Evolutionary conservation across 2,797 vertebrate species (phyloP), one percentile per base, ranked within the genome.

Genomic region (Podarcis siculus): DNA sequence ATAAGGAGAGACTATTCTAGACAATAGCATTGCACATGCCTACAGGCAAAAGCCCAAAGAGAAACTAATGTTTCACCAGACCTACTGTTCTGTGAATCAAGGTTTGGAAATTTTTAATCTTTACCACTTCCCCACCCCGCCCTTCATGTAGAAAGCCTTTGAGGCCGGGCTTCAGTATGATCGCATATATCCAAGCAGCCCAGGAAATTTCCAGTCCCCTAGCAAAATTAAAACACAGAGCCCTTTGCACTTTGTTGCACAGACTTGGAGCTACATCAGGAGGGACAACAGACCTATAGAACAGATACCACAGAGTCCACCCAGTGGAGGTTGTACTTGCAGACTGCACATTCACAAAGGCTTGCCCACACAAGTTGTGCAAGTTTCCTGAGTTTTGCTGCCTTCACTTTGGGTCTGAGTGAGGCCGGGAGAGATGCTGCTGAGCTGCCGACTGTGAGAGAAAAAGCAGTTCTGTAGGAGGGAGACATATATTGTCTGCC

Each of bases 371-470:
- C n/a, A 30, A 69, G 9, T 25, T 69, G 23, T 69, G 9, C 67
- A n/a, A 30, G 67, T 69, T 69, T 69, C 25, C 23, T 15, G 49
- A 55, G 49, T 55, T 55, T 55, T 55, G 13, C 49, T 55, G 49
- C 49, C 49, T 55, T 55, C 3, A 13, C 49, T 15, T 55, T 55
- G 49, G 49, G 49, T 55, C 13, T 3, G 4, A 15, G 49, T 55
- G 39, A 85, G 49, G 7, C 58, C 85, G 21, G 73, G n/a, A 91
- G n/a, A 88, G 58, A 86, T 19, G 15, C 21, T 87, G 86, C 37
- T 64, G 72, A 23, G 8, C 37, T 82, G 80, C 71, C 15, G 32
- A 71, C 45, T 87, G 82, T 80, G 67, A 66, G 42, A 13, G 21
- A n/a, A 23, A 83, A 83, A 75, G 72, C 37, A 85, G 87, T 49